These are phyloP conservation scores for Agriopis marginaria DNA, from an alignment of 2,888 invertebrate genomes.

Conservation along the genomic window DNA sequence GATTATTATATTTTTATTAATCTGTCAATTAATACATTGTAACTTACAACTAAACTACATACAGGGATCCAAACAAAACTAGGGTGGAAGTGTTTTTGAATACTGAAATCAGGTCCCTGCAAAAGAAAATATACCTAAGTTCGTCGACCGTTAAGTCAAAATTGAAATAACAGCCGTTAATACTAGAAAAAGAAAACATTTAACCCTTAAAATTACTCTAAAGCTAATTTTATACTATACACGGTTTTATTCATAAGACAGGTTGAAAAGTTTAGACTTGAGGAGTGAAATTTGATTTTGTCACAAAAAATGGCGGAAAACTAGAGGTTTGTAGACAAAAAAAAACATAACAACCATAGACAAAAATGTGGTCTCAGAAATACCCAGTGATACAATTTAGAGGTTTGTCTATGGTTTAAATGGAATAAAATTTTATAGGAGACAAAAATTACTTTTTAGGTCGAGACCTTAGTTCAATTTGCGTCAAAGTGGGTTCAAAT, in stretches of 20 bases:
- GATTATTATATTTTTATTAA: conserved; percentile 43
- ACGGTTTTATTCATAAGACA: conserved; percentile 27
- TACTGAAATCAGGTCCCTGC: conserved; percentile 51
- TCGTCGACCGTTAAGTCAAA: background rate
- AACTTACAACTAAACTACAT: conserved; percentile 62
- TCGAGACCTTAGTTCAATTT: too few relatives aligned
- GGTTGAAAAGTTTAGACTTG: conserved; percentile 20
- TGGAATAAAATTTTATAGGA: too few relatives aligned
- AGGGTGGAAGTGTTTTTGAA: conserved; percentile 45
- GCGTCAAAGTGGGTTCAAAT: too few relatives aligned
- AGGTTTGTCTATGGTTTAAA: too few relatives aligned
- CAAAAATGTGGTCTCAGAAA: too few relatives aligned
- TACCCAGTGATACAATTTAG: too few relatives aligned
- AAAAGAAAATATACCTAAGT: conserved; percentile 31
- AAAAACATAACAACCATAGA: too few relatives aligned
- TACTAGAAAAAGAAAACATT: conserved; percentile 38
- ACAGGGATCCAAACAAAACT: conserved; percentile 47
- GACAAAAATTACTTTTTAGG: too few relatives aligned
- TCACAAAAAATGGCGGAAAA: background rate
- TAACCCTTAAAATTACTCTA: conserved; percentile 39
- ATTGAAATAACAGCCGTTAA: conserved; percentile 17
- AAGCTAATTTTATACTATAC: conserved; percentile 35
- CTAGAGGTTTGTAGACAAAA: too few relatives aligned
- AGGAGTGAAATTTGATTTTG: conserved; percentile 2
- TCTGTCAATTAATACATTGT: conserved; percentile 64